These are phyloP conservation scores for Euura lappo DNA, from an alignment of 1,140 invertebrate species.

Conservation along the genomic window DNA sequence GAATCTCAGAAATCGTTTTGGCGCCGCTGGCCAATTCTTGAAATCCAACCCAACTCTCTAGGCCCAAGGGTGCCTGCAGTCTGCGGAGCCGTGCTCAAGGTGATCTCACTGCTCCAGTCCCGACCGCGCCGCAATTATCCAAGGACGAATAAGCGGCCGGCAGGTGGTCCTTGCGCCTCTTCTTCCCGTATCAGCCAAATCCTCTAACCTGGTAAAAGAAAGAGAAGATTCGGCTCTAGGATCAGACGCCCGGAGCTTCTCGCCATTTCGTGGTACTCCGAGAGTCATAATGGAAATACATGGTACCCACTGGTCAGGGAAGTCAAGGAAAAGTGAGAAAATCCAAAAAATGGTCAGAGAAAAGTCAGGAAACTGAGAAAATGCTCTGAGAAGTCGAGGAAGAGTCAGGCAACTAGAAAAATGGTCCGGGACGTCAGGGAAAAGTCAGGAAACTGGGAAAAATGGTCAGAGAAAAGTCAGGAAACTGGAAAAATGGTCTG, in stretches of 20 bases:
- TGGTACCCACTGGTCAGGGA: too few relatives aligned
- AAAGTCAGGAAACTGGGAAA: too few relatives aligned
- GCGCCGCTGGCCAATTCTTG: conserved; percentile 17
- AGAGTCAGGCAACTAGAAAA: too few relatives aligned
- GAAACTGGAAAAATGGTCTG: too few relatives aligned
- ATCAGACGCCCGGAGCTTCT: conserved; percentile 29
- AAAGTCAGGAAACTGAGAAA: too few relatives aligned
- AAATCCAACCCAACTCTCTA: background rate
- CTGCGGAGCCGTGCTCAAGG: background rate
- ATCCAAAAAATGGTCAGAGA: too few relatives aligned
- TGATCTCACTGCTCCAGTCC: conserved; percentile 13
- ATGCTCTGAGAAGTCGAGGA: too few relatives aligned
- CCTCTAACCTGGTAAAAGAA: background rate
- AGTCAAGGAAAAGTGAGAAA: too few relatives aligned
- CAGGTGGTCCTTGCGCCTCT: conserved; percentile 40
- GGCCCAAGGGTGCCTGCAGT: background rate
- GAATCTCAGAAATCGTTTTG: conserved; percentile 15
- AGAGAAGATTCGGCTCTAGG: conserved; percentile 36
- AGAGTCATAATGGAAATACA: conserved; percentile 8
- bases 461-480: too few relatives aligned
- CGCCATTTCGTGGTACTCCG: conserved; percentile 18
- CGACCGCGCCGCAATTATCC: conserved; percentile 44
- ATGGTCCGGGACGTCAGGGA: too few relatives aligned
- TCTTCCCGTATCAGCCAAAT: conserved; percentile 44
- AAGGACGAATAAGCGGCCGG: conserved; percentile 47